Percentiles rank a stretch among this genome's conserved stretches.
phyloP scores from a whole-genome alignment of 1,140 invertebrate species.

The Sarcophaga bullata region DNA sequence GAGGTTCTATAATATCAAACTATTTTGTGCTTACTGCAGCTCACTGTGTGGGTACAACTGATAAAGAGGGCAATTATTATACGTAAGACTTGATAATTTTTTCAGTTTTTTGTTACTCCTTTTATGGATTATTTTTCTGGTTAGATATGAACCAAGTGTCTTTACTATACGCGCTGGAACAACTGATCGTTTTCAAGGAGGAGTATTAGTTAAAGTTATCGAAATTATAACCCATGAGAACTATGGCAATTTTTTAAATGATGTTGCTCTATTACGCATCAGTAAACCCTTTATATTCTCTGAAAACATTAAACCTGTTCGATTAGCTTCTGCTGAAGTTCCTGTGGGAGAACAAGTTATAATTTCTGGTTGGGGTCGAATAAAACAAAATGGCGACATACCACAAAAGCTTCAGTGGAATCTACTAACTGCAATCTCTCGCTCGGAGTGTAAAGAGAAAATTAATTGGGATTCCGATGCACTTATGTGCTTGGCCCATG shows the following conservation, averaged over 20 bases:
- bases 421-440: constrained; percentile 46
- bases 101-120: background rate
- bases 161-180: constrained; percentile 52
- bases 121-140: background rate
- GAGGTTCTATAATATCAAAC: constrained; percentile 69
- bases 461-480: constrained; percentile 46
- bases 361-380: constrained; percentile 69
- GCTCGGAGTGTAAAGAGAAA: constrained; percentile 44
- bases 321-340: constrained; percentile 54
- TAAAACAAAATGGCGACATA: constrained; percentile 47
- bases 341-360: constrained; percentile 46
- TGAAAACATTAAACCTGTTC: constrained; percentile 57
- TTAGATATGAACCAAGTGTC: constrained; percentile 37
- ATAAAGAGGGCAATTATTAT: constrained; percentile 28
- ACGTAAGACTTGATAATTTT: constrained; percentile 32
- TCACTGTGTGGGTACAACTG: constrained; percentile 66
- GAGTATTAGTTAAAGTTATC: constrained; percentile 46
- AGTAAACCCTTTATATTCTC: constrained; percentile 53
- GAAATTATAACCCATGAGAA: constrained; percentile 57
- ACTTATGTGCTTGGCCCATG: constrained; percentile 56
- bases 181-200: constrained; percentile 46
- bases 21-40: constrained; percentile 70
- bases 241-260: constrained; percentile 61
- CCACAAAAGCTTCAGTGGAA: constrained; percentile 47
- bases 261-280: constrained; percentile 67